Percentiles rank a stretch among this genome's conserved stretches.
Conservation (phyloP, 2,888 invertebrate species). For the Idaea aversata region DNA sequence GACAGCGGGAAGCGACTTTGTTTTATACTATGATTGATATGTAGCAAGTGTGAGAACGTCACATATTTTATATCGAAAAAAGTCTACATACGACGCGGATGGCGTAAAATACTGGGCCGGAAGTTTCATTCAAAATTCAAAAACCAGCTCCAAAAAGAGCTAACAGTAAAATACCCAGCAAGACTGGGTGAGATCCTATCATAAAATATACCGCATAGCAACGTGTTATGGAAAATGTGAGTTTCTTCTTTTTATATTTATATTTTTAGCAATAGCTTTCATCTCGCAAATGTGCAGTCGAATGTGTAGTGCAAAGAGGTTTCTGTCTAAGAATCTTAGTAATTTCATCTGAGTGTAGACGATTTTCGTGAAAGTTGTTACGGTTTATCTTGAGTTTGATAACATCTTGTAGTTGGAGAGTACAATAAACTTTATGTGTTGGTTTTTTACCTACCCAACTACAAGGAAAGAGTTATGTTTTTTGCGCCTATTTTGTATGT, state of each 20-base stretch:
- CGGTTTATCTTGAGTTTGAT: slow-evolving; percentile 2
- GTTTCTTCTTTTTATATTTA: slow-evolving; percentile 15
- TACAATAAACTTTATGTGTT: neutral
- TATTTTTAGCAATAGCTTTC: slow-evolving; percentile 17
- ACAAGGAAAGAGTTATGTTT: too few relatives aligned
- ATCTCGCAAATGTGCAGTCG: slow-evolving; percentile 8
- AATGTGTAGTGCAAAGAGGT: slow-evolving; percentile 18
- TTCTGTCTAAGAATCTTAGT: slow-evolving; percentile 19
- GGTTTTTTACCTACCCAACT: too few relatives aligned
- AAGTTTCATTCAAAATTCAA: neutral
- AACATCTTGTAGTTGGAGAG: neutral
- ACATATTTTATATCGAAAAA: neutral
- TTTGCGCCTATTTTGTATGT: too few relatives aligned
- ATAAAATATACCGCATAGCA: neutral
- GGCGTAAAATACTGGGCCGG: neutral
- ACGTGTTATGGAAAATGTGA: neutral
- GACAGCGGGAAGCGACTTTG: too few relatives aligned
- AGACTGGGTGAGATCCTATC: neutral
- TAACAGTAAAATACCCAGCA: slow-evolving; percentile 4
- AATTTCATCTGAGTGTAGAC: slow-evolving; percentile 26
- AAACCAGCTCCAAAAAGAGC: neutral
- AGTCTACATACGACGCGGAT: neutral
- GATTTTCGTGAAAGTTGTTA: slow-evolving; percentile 24
- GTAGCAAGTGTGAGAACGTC: too few relatives aligned
- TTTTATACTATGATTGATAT: too few relatives aligned